Evolutionary conservation across 2,888 invertebrate species (phyloP), one percentile per base, ranked within the genome.

Genomic region (Siphlonurus alternatus): DNA sequence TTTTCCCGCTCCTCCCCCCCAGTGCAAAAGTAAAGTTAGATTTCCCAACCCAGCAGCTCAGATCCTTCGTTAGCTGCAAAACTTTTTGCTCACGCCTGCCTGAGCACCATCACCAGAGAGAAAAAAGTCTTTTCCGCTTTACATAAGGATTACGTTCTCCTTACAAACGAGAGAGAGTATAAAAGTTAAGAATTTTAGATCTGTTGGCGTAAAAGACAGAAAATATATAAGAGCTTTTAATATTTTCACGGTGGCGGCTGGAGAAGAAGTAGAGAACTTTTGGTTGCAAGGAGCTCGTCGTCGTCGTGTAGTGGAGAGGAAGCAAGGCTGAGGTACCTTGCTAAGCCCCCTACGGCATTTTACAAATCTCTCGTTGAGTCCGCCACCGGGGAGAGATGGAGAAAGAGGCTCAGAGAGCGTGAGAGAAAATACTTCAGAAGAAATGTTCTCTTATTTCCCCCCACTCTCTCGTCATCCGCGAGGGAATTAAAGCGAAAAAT

Each of bases 1-100:
- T 56, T 56, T 56, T 22, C 56, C n/a, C 56, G 5, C 56, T n/a
- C 56, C 22, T 18, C 56, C 7, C 7, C 56, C 56, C 56, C 7
- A 56, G 56, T 56, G 56, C 56, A 56, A 56, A 56, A 56, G 56
- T 56, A 20, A n/a, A 56, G 56, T 22, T n/a, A 56, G 56, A 56
- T 38, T 38, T 38, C 38, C 38, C 38, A 38, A 38, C 38, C 15
- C 38, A 38, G n/a, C n/a, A n/a, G 38, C 38, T 38, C 38, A 38
- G 38, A 38, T 38, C 19, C 56, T 56, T 56, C 56, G 56, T 56
- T 56, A 56, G 56, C 56, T 56, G 56, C 19, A 56, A 56, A 56
- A 56, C 5, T 22, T 38, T 38, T 38, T 38, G 38, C 38, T 38
- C 38, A 10, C 38, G 5, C 7, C 38, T 38, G 38, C 38, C 15